Evolutionary conservation across 2,797 vertebrate species (phyloP).

Genomic region (Peromyscus melanophrys): DNA sequence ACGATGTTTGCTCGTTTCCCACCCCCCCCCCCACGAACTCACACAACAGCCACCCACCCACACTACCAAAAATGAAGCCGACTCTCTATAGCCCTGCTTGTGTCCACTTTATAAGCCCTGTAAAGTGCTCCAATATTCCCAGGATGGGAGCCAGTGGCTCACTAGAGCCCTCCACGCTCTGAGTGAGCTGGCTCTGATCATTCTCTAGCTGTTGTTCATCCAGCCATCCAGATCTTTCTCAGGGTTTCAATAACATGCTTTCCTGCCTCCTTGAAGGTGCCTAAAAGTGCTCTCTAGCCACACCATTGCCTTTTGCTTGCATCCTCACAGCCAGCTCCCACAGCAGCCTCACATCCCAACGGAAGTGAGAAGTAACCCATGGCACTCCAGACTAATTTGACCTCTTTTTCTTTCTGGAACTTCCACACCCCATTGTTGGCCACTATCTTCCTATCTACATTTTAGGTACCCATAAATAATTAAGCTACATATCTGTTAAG

Average conservation of each 20-base stretch:
- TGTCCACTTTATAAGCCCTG: neutral
- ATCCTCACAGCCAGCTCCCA: neutral
- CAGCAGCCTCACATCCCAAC: neutral
- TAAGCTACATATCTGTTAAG: neutral
- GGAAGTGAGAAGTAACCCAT: neutral
- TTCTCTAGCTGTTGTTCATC: neutral
- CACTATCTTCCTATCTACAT: neutral
- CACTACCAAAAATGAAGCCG: neutral
- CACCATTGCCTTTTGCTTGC: neutral
- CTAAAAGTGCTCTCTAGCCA: neutral
- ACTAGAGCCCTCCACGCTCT: neutral
- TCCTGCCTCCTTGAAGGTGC: neutral
- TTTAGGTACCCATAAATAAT: neutral
- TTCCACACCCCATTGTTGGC: too few species aligned
- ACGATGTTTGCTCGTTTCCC: neutral
- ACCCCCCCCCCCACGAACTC: neutral
- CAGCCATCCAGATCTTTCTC: accelerated
- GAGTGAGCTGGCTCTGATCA: neutral
- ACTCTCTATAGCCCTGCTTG: neutral
- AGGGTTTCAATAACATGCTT: neutral
- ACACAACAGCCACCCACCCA: neutral
- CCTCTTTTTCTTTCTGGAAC: neutral
- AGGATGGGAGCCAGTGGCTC: neutral
- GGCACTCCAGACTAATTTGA: accelerated
- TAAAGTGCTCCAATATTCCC: neutral